Percentiles rank a stretch among this genome's conserved stretches.
Evolutionary conservation across 2,888 invertebrate genomes (phyloP).

Genomic region (Leuctra nigra): DNA sequence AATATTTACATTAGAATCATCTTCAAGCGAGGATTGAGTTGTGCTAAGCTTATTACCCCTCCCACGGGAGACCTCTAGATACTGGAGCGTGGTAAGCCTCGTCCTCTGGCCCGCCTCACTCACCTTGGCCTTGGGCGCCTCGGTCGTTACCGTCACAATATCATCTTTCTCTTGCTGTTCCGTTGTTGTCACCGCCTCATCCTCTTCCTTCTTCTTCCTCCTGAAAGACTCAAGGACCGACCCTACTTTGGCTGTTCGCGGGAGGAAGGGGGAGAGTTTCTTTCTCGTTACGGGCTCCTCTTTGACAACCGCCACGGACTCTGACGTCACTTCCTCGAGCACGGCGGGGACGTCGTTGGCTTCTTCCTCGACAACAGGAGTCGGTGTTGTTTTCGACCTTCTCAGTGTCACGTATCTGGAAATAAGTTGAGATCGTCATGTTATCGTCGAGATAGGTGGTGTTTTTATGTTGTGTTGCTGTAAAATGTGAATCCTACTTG

Average conservation of each 20-base stretch:
- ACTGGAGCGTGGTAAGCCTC: neutral
- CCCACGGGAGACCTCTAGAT: constrained; percentile 17
- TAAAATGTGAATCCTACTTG: constrained; percentile 36
- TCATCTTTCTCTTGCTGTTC: constrained; percentile 10
- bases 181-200: constrained; percentile 6
- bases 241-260: constrained; percentile 5
- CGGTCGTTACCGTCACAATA: constrained; percentile 13
- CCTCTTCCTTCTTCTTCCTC: constrained; percentile 9
- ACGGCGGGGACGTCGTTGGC: constrained; percentile 24
- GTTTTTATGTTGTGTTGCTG: neutral
- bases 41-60: constrained; percentile 15
- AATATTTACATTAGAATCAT: constrained; percentile 14
- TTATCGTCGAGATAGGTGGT: neutral
- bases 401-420: constrained; percentile 40
- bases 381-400: constrained; percentile 17
- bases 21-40: constrained; percentile 10
- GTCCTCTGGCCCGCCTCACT: constrained; percentile 14
- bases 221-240: constrained; percentile 11
- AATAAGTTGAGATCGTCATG: neutral
- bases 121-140: constrained; percentile 12
- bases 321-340: constrained; percentile 5
- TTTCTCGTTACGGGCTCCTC: constrained; percentile 3
- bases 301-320: neutral
- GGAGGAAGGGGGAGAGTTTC: constrained; percentile 4
- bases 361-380: constrained; percentile 25